Conservation (phyloP, 2,113 vertebrate genomes). For the Daubentonia madagascariensis region DNA sequence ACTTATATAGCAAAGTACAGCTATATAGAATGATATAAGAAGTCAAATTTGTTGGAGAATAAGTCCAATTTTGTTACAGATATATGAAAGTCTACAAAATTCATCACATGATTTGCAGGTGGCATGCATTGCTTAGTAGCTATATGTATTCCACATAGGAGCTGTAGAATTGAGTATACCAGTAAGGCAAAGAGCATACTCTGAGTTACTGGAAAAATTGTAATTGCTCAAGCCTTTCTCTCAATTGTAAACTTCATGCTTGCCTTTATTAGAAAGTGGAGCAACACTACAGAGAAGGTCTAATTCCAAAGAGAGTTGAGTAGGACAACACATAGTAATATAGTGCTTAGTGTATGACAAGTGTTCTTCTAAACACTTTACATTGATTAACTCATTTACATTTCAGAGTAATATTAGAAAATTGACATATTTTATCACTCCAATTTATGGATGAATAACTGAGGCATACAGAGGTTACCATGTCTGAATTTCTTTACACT, state of each 20-base stretch:
- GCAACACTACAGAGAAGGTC: not conserved
- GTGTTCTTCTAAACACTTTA: not conserved
- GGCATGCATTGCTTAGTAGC: not conserved
- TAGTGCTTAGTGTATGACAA: not conserved
- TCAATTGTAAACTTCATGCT: not conserved
- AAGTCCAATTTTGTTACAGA: not conserved
- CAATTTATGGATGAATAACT: not conserved
- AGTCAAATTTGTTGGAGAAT: not conserved
- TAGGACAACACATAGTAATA: not conserved
- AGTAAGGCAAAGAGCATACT: not conserved
- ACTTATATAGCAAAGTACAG: not conserved
- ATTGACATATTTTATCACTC: not conserved
- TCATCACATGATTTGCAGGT: not conserved
- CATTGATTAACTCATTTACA: not conserved
- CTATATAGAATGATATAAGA: not conserved
- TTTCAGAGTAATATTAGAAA: not conserved
- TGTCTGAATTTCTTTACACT: not conserved
- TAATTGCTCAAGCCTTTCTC: not conserved
- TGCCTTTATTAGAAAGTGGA: not conserved
- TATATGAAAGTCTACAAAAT: not conserved
- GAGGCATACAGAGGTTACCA: not conserved
- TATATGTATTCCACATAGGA: not conserved
- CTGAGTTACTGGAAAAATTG: not conserved
- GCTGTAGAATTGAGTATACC: not conserved
- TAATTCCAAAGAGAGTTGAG: not conserved